phyloP scores from a whole-genome alignment of 2,797 vertebrate genomes.

The Paguma larvata region DNA sequence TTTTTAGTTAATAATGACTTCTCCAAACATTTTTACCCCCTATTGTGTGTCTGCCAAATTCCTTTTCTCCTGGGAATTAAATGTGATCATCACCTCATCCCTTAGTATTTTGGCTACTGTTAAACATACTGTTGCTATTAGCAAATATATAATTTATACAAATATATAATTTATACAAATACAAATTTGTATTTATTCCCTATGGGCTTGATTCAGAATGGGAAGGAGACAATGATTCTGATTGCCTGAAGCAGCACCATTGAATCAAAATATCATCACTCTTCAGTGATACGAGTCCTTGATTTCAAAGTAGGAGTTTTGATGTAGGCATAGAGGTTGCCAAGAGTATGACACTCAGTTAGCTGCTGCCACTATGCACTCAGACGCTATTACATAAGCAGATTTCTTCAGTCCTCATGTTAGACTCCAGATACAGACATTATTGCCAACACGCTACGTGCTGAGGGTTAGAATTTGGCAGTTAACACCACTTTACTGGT shows the following conservation, averaged over 20 bases:
- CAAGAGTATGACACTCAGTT: neutral
- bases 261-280: neutral
- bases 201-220: conserved; percentile 14
- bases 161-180: too few species aligned
- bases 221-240: neutral
- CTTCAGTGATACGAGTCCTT: neutral
- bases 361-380: neutral
- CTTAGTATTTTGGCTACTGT: neutral
- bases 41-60: conserved; percentile 46
- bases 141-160: neutral
- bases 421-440: neutral
- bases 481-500: neutral
- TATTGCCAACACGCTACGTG: neutral
- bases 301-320: conserved; percentile 48
- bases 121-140: neutral
- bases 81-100: conserved; percentile 9
- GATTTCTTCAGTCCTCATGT: neutral
- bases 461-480: neutral
- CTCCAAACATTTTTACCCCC: conserved; percentile 34
- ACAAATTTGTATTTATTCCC: conserved; percentile 20
- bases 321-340: neutral
- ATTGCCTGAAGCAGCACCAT: neutral
- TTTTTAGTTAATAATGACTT: conserved; percentile 24
- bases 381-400: neutral
- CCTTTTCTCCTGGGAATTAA: conserved; percentile 59